Conservation (phyloP, 2,797 vertebrate species). For the Arnoldichthys spilopterus region DNA sequence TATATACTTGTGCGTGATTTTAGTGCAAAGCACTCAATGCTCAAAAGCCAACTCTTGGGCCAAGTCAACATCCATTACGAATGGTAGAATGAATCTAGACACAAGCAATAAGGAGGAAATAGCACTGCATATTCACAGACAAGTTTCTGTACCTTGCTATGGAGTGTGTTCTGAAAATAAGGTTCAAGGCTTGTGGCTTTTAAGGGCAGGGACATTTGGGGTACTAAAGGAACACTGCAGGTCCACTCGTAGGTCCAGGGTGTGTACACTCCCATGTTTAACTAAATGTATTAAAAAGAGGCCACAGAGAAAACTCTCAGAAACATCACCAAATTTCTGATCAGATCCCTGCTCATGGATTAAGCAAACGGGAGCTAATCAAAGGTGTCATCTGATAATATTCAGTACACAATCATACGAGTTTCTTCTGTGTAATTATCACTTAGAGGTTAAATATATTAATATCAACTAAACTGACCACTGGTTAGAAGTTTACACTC, state of each 20-base stretch:
- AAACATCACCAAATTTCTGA: no score
- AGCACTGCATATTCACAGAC: not conserved
- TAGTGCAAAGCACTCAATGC: slow-evolving; percentile 48
- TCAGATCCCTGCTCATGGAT: no score
- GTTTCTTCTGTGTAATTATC: no score
- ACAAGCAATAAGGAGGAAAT: slow-evolving; percentile 15
- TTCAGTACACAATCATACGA: no score
- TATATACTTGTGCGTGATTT: slow-evolving; percentile 66
- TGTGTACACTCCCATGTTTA: no score
- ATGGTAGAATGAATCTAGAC: not conserved
- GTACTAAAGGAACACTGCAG: not conserved
- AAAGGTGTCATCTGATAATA: no score
- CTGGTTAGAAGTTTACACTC: not conserved
- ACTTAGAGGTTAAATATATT: not conserved
- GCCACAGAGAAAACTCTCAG: no score
- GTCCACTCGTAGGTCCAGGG: not conserved
- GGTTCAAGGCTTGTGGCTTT: not conserved
- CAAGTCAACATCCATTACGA: slow-evolving; percentile 1
- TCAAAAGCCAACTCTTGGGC: slow-evolving; percentile 56
- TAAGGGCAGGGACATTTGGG: not conserved
- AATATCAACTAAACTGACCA: not conserved
- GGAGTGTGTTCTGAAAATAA: not conserved
- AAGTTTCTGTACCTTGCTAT: slow-evolving; percentile 15
- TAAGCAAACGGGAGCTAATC: no score
- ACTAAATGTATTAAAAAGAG: no score